Evolutionary conservation across 2,888 invertebrate genomes (phyloP).

Genomic region (Pteria penguin): DNA sequence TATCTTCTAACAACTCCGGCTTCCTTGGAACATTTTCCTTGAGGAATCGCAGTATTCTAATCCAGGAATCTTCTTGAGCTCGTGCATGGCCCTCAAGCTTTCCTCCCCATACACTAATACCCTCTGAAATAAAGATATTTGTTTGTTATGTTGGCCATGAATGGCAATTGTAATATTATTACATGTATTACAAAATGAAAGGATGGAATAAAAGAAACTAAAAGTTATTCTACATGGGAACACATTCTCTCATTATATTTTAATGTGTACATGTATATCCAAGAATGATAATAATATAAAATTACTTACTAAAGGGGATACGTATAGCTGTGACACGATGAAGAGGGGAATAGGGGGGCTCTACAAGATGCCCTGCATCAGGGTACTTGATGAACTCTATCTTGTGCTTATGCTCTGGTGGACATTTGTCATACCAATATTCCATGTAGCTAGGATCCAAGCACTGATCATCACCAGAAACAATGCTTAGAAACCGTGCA

Average conservation of each 20-base stretch:
- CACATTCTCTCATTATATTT: neutral
- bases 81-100: neutral
- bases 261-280: neutral
- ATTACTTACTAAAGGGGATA: no score
- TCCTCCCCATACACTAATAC: neutral
- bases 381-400: slow-evolving; percentile 45
- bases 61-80: neutral
- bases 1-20: no score
- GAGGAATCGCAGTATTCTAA: neutral
- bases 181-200: neutral
- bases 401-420: slow-evolving; percentile 45
- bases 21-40: neutral
- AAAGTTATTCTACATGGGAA: neutral
- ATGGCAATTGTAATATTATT: neutral
- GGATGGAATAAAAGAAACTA: neutral
- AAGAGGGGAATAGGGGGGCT: slow-evolving; percentile 8
- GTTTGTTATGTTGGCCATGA: no score
- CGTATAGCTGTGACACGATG: neutral
- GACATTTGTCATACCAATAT: slow-evolving; percentile 31
- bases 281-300: no score
- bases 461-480: slow-evolving; percentile 2
- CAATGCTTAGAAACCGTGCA: neutral
- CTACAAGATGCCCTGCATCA: slow-evolving; percentile 15
- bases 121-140: no score
- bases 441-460: neutral